Base-by-base conservation (phyloP, 37 sponge, comb jelly and placozoan genomes). In the Eunapius fragilis region DNA sequence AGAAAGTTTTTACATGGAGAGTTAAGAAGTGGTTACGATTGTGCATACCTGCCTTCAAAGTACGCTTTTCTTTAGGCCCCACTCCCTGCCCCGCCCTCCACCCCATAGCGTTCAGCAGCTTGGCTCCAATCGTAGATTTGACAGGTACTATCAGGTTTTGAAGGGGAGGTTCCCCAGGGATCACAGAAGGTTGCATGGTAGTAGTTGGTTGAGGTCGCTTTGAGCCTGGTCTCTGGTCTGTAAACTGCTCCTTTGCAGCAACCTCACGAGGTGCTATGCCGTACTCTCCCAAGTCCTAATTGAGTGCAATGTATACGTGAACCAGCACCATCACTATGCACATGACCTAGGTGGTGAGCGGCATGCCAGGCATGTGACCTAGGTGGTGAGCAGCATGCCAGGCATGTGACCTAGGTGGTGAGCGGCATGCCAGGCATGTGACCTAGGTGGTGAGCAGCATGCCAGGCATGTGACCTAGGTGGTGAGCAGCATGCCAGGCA, bases 51-150 rank as follows among this genome's bases (percentile, higher is more conserved):
- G 69, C n/a, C 70, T 58, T 71, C 77, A 76, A 68, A 67, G 80
- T 80, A 22, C 77, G 82, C 70, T 68, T 69, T 12, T n/a, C 36
- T 49, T 86, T 87, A 22, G 98, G 95, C 11, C 98, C 98, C 25
- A 96, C 85, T 25, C 98, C 98, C 38, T 94, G 90, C 3, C 96
- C 95, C 37, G 94, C 93, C 75, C 78, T 98, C 98, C 98, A 98
- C 26, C 98, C 98, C 96, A 98, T 96, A 24, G 84, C 72, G 41
- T 86, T 90, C 81, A 98, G 69, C 32, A 98, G 83, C 30, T 37
- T 34, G 25, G 84, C 89, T 3, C 98, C 98, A 75, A 96, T 84
- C 27, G 90, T 87, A 2, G 80, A 79, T 31, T 78, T 76, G 11
- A 93, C 67, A 38, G 96, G 96, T 2, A 86, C 80, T 25, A 95